A percentile compares a stretch with the other conserved stretches of the same genome.
These are phyloP conservation scores for Falco punctatus DNA, from an alignment of 2,113 vertebrate genomes.

Conservation along the genomic window DNA sequence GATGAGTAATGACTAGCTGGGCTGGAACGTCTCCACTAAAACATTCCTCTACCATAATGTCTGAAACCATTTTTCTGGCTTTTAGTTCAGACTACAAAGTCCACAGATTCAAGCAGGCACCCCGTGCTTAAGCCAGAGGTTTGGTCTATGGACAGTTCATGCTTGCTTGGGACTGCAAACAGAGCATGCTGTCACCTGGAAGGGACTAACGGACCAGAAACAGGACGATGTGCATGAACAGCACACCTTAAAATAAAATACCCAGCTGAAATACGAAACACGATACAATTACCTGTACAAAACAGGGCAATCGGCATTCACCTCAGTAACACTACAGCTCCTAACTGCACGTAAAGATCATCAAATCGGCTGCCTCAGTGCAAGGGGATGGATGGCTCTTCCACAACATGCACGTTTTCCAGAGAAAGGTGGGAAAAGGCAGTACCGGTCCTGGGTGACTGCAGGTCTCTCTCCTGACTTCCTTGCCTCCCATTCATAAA, in stretches of 20 bases:
- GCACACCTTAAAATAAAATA: not conserved
- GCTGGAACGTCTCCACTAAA: conserved; percentile 19
- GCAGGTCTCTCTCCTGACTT: not conserved
- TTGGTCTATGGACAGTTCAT: not conserved
- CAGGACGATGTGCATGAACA: not conserved
- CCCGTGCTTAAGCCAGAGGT: not conserved
- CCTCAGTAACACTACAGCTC: not conserved
- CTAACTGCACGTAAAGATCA: not conserved
- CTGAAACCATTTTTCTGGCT: not conserved
- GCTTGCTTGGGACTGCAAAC: not conserved
- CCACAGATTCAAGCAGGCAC: not conserved
- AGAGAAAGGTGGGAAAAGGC: not conserved
- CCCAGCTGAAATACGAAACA: not conserved
- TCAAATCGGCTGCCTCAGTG: not conserved
- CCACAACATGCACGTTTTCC: not conserved
- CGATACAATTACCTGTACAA: not conserved
- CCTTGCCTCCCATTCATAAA: not conserved
- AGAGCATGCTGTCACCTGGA: not conserved
- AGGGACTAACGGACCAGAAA: not conserved
- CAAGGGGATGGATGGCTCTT: not conserved
- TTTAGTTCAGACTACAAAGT: not conserved
- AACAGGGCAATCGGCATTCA: not conserved
- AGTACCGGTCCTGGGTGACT: not conserved
- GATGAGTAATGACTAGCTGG: conserved; percentile 29
- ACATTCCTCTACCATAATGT: not conserved